Conservation (phyloP, 1,140 invertebrate genomes). For the Brachionus plicatilis region DNA sequence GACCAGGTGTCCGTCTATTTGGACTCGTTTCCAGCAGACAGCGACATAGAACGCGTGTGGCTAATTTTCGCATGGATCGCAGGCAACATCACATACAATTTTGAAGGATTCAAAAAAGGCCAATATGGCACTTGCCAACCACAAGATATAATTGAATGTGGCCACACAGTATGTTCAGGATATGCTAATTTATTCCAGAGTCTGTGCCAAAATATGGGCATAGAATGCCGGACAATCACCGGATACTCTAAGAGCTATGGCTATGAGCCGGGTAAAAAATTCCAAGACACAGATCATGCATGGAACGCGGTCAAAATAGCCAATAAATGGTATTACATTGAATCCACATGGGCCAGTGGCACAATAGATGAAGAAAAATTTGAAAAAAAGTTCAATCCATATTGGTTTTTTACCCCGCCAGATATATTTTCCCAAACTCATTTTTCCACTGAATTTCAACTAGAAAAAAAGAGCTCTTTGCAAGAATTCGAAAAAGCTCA, state of each 20-base stretch:
- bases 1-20: not conserved
- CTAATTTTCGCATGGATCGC: not conserved
- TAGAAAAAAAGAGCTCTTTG: not conserved
- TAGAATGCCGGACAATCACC: not conserved
- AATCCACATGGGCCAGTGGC: not conserved
- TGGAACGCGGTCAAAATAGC: constrained; percentile 5
- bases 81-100: not conserved
- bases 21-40: not conserved
- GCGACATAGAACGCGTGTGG: not conserved
- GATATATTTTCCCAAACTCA: not conserved
- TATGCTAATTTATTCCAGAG: not conserved
- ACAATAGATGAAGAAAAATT: not conserved
- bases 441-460: not conserved
- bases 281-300: not conserved
- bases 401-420: not conserved
- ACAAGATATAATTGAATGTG: not conserved
- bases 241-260: not conserved
- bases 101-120: not conserved
- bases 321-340: not conserved
- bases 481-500: not conserved
- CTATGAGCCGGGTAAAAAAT: not conserved
- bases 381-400: not conserved
- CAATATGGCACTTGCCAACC: not conserved
- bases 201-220: not conserved
- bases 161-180: not conserved